Base-by-base conservation (phyloP, 2,113 vertebrate species). In the Brachyhypopomus occidentalis region DNA sequence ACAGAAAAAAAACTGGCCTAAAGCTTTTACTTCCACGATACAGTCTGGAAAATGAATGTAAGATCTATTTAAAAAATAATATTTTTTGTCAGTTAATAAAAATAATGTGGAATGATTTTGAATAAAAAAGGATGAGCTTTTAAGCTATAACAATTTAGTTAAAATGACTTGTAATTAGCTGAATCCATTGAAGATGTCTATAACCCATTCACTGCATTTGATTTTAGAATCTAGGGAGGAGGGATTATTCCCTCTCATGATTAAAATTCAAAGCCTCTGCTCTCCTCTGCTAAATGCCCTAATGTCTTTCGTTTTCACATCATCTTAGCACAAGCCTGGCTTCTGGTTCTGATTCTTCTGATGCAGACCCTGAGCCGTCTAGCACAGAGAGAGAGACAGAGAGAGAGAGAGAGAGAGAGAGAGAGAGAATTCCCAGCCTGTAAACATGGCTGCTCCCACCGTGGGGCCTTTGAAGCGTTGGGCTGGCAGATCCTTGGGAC, bases 401-500 rank as follows among this genome's bases (percentile, higher is more conserved):
- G 19, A 55, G 59, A 52, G 45, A 19, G 52, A 63, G 27, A 38
- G 38, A 67, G 60, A 34, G 66, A 19, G 20, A 20, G 22, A 20
- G n/a, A 73, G 36, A 48, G 56, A 62, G 34, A 73, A 75, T 52
- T 58, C 6, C 69, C 56, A 17, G 2, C 59, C 64, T 17, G 66
- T 75, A 78, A 81, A 81, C 70, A 78, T 52, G 62, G 78, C 56
- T 66, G 23, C 25, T 20, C 52, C 75, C 34, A 79, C 66, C 58
- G 19, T 4, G 23, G 72, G 67, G 20, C 22, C 27, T 78, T 77
- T 81, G 36, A 80, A 62, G 75, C 45, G 48, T 78, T 55, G 63
- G 77, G 71, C 36, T 80, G 64, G 38, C 48, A 77, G 70, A 19
- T 52, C 73, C 72, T 60, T 52, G 30, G 72, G 27, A 23, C 16